phyloP scores from a whole-genome alignment of 2,888 invertebrate species.

The Campaea margaritaria region DNA sequence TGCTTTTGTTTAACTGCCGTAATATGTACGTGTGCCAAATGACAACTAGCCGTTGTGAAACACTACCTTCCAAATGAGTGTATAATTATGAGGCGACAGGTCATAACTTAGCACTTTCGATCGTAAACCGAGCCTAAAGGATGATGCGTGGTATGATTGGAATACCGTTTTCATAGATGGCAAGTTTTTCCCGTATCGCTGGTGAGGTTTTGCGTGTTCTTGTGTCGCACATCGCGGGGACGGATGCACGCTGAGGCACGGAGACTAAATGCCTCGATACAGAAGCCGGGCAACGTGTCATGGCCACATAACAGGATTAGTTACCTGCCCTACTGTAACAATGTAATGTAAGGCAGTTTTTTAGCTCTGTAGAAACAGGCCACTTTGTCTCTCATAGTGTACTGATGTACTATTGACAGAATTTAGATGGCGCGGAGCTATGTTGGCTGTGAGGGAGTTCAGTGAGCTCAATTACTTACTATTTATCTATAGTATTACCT shows the following conservation, averaged over 20 bases:
- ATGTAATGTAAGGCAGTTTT: conserved; percentile 26
- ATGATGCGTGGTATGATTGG: conserved; percentile 56
- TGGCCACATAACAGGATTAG: conserved; percentile 84
- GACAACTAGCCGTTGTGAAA: conserved; percentile 76
- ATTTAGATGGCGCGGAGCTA: conserved; percentile 1
- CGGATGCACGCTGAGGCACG: conserved; percentile 66
- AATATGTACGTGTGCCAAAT: conserved; percentile 74
- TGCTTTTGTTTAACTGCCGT: conserved; percentile 73
- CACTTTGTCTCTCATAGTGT: neutral
- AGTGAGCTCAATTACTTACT: neutral
- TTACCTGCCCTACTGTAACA: conserved; percentile 69
- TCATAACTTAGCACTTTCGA: conserved; percentile 56
- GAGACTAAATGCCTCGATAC: conserved; percentile 69
- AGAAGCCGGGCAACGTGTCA: conserved; percentile 83
- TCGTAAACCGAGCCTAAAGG: conserved; percentile 62
- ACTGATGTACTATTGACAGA: neutral
- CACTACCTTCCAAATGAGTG: conserved; percentile 58
- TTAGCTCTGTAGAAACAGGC: conserved; percentile 8
- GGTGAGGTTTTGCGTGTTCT: conserved; percentile 76
- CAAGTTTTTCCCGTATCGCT: conserved; percentile 81
- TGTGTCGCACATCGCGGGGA: conserved; percentile 76
- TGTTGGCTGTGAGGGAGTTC: conserved; percentile 15
- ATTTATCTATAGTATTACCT: no score
- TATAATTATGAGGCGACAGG: conserved; percentile 30
- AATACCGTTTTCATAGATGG: conserved; percentile 83